Evolutionary conservation across 2,797 vertebrate species (phyloP).

Genomic region (Sebastes umbrosus): DNA sequence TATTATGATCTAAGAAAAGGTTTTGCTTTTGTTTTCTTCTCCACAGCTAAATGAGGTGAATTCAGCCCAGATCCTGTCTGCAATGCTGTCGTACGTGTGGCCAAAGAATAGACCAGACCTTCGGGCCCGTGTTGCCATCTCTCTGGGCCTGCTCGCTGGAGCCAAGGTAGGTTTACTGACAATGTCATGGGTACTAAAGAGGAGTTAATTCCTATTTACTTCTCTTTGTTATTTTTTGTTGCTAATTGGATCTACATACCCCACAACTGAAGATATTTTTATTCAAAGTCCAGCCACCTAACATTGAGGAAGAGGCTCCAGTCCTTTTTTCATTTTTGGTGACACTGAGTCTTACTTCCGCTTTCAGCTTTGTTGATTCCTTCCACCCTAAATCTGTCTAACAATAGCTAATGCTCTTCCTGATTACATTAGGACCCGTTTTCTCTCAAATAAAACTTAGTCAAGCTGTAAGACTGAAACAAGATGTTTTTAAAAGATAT

Average conservation of each 20-base stretch:
- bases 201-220: background rate
- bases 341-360: background rate
- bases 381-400: background rate
- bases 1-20: background rate
- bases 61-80: conserved; percentile 87
- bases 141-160: conserved; percentile 89
- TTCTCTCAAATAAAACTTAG: background rate
- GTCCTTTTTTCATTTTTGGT: background rate
- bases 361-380: conserved; percentile 3
- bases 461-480: background rate
- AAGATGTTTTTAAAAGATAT: background rate
- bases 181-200: background rate
- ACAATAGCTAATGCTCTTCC: background rate
- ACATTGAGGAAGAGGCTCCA: background rate
- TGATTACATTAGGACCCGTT: background rate
- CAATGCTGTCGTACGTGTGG: conserved; percentile 96
- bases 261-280: background rate
- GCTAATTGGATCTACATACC: background rate
- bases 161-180: conserved; percentile 86
- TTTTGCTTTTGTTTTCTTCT: conserved; percentile 42
- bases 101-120: conserved; percentile 95
- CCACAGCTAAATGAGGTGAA: conserved; percentile 91
- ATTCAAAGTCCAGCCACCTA: background rate
- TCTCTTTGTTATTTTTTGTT: background rate
- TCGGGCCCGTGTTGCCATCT: conserved; percentile 89